Base-by-base conservation (phyloP, 2,797 vertebrate genomes). In the Ctenosaura bakeri region DNA sequence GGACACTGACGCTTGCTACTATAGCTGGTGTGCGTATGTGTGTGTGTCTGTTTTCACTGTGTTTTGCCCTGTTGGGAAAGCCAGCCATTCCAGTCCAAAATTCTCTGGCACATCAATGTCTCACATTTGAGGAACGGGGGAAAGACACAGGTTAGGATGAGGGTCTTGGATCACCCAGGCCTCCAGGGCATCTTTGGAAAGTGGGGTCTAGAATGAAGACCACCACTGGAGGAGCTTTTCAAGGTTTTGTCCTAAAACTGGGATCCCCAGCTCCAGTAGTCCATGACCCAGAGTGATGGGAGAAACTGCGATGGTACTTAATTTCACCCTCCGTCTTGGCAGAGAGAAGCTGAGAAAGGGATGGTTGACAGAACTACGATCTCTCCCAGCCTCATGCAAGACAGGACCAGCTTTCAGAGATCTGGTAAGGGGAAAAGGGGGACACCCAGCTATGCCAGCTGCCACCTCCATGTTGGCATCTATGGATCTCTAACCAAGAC, bases 331-430 rank as follows among this genome's bases (percentile, higher is more conserved):
- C 22, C 16, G 62, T 74, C 26, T 83, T 26, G 2, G 38, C 88
- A 97, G 97, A 95, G 91, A 79, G 93, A 89, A 90, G 85, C 22
- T 0, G 92, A 7, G 0, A 96, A 90, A 35, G 90, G 90, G 85
- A 86, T 0, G 0, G 86, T 85, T 29, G 38, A 77, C 46, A 59
- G 12, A 0, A 29, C 88, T 56, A 16, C 71, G 77, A 22, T 91
- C 83, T 38, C 91, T 3, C 88, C 91, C 20, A 89, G 20, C 89
- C 92, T 59, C 90, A 90, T 4, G 86, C 73, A 90, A 80, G 96
- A 96, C 94, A 95, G 94, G 87, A 92, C 96, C 50, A 94, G 80
- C 90, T 95, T 90, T 1, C 95, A 94, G 38, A 97, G 97, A 93
- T 93, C 83, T 0, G 97, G 98, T 98, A 97, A 0, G 88, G 35